These are phyloP conservation scores for Huso huso DNA, from an alignment of 2,797 vertebrate species.

Conservation along the genomic window DNA sequence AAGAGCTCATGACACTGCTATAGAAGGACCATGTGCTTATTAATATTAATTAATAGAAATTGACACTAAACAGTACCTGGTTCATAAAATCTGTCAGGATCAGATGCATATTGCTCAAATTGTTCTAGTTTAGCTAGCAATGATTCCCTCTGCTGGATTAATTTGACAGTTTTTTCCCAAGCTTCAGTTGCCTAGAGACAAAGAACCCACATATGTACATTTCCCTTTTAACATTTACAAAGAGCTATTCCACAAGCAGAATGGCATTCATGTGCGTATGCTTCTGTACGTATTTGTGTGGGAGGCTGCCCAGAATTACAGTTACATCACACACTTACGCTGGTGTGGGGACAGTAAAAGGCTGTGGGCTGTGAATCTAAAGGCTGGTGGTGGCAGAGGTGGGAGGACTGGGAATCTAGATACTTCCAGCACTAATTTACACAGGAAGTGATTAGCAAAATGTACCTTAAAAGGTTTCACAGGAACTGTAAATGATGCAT, in stretches of 20 bases:
- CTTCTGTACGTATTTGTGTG: not conserved
- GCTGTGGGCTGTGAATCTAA: not conserved
- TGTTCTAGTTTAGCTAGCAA: conserved; percentile 47
- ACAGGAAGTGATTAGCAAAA: not conserved
- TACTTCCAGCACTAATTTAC: not conserved
- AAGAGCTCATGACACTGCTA: too few species aligned
- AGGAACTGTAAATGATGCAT: too few species aligned
- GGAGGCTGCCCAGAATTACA: not conserved
- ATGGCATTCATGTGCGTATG: too few species aligned
- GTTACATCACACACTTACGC: not conserved
- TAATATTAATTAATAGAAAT: too few species aligned
- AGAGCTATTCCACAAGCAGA: too few species aligned
- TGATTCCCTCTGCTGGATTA: conserved; percentile 52
- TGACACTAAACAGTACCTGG: conserved; percentile 24
- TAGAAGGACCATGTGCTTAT: too few species aligned
- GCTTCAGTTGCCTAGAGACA: conserved; percentile 27
- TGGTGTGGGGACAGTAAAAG: not conserved
- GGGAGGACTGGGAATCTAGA: not conserved
- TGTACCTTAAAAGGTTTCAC: too few species aligned
- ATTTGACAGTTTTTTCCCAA: conserved; percentile 48
- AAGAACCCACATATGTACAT: conserved; percentile 9
- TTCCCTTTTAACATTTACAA: not conserved
- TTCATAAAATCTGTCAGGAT: conserved; percentile 61
- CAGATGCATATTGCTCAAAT: conserved; percentile 54
- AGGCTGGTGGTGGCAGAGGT: not conserved